Conservation (phyloP, 2,113 vertebrate species). For the Corydoras maculifer region DNA sequence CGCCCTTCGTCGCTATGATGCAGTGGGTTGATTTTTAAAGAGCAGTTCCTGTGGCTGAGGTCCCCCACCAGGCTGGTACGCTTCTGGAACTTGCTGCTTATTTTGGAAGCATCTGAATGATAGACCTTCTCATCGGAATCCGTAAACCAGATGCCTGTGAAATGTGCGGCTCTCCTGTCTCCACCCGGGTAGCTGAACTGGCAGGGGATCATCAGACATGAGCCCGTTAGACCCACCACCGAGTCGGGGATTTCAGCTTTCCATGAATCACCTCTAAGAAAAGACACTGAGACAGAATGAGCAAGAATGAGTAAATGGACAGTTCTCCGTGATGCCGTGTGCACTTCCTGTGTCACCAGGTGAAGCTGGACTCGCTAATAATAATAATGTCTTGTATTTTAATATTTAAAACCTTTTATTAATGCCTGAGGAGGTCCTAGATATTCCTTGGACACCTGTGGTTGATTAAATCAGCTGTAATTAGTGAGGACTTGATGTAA, state of each 20-base stretch:
- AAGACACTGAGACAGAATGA: constrained; percentile 36
- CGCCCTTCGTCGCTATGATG: constrained; percentile 39
- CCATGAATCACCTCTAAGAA: constrained; percentile 47
- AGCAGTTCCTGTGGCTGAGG: constrained; percentile 48
- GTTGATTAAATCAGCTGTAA: too few relatives aligned
- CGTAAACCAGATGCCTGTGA: constrained; percentile 50
- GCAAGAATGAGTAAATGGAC: constrained; percentile 1
- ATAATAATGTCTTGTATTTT: not conserved
- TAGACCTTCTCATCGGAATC: not conserved
- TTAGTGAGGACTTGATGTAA: too few relatives aligned
- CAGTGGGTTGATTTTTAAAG: constrained; percentile 55
- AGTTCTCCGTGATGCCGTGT: constrained; percentile 10
- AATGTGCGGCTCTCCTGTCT: not conserved
- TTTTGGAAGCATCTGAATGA: constrained; percentile 35
- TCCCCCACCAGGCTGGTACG: constrained; percentile 53
- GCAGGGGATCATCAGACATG: constrained; percentile 63
- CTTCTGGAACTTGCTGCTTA: constrained; percentile 15
- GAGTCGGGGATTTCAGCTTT: constrained; percentile 34
- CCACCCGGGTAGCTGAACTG: constrained; percentile 49
- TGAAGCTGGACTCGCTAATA: not conserved
- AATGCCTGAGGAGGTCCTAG: too few relatives aligned
- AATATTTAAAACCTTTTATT: not conserved
- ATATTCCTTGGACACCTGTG: too few relatives aligned
- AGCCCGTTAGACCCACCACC: constrained; percentile 53
- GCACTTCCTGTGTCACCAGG: not conserved